Conservation (phyloP, 2,113 vertebrate genomes). For the Podarcis muralis region DNA sequence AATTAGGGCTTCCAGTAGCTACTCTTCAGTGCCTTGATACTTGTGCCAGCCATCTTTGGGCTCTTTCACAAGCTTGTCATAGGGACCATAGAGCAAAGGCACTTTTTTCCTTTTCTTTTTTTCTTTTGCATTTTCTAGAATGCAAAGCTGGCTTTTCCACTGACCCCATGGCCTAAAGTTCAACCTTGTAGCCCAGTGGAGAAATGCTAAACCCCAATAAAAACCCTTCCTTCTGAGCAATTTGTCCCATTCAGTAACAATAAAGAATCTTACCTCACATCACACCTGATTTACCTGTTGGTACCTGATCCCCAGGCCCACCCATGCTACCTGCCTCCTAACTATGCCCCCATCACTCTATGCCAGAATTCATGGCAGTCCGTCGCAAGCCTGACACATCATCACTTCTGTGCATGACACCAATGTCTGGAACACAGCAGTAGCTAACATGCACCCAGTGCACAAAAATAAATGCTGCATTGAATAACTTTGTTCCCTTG, state of each 20-base stretch:
- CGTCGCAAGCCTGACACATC: not conserved
- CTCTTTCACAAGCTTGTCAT: not conserved
- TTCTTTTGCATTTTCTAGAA: too few species aligned
- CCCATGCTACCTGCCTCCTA: not conserved
- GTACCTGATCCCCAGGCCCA: not conserved
- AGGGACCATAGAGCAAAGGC: not conserved
- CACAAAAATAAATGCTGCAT: not conserved
- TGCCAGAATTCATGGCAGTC: not conserved
- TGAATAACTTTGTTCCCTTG: not conserved
- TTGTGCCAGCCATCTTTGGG: not conserved
- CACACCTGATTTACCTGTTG: not conserved
- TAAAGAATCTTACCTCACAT: not conserved
- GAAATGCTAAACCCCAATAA: not conserved
- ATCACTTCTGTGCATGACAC: accelerated
- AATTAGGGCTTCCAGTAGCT: not conserved
- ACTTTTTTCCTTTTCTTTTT: not conserved
- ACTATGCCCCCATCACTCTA: not conserved
- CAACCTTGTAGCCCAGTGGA: not conserved
- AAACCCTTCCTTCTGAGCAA: not conserved
- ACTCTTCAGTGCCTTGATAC: not conserved
- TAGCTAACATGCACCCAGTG: not conserved
- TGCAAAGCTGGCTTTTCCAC: too few species aligned
- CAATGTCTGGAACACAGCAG: not conserved
- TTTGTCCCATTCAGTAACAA: not conserved
- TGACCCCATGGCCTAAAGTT: not conserved